Conservation (phyloP, 1,140 invertebrate species). For the Parasteatoda tepidariorum region DNA sequence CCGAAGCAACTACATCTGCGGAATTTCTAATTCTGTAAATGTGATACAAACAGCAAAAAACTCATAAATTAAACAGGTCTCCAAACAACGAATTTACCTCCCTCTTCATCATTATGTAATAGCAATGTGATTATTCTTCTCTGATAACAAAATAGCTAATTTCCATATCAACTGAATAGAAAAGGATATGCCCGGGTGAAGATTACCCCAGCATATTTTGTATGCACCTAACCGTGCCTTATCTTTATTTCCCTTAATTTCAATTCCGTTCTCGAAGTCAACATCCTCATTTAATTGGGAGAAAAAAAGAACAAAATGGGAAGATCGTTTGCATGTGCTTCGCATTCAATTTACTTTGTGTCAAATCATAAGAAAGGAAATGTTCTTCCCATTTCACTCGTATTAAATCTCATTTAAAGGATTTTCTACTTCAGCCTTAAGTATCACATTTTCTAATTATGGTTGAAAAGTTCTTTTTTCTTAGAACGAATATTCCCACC, state of each 20-base stretch:
- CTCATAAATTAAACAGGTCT: no score
- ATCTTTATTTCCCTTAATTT: neutral
- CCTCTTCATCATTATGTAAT: no score
- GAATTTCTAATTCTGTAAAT: no score
- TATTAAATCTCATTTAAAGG: neutral
- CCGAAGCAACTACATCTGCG: no score
- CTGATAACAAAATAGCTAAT: neutral
- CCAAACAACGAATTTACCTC: no score
- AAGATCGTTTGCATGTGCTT: neutral
- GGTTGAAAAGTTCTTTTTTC: no score
- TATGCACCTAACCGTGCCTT: neutral
- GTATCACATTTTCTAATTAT: no score
- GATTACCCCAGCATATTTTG: neutral
- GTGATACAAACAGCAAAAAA: no score
- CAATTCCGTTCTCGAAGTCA: neutral
- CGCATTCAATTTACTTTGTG: neutral
- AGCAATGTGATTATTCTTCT: no score
- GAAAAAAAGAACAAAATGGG: neutral
- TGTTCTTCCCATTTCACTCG: neutral
- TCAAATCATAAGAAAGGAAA: neutral
- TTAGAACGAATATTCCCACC: no score
- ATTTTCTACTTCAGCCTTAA: no score
- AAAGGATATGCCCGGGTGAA: neutral
- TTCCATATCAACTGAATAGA: neutral
- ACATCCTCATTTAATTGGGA: neutral